Percentiles rank a stretch among this genome's conserved stretches.
Evolutionary conservation across 2,888 invertebrate genomes (phyloP).

Genomic region (Phaedon cochleariae): DNA sequence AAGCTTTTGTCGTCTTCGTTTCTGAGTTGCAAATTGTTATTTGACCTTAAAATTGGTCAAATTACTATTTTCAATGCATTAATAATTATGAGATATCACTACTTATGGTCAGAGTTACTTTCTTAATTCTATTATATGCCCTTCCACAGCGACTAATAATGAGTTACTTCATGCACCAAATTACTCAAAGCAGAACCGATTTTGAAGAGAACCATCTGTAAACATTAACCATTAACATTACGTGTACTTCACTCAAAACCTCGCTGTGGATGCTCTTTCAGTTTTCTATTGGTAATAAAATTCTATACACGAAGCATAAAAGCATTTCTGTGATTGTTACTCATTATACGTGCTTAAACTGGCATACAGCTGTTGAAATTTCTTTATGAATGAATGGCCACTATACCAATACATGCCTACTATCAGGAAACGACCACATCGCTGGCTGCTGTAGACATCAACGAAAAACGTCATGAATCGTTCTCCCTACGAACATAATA

Average conservation of each 20-base stretch:
- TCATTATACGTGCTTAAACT: constrained; percentile 15
- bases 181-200: not conserved
- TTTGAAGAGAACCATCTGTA: not conserved
- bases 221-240: not conserved
- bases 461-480: not conserved
- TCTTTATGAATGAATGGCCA: constrained; percentile 13
- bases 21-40: too few relatives aligned
- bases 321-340: constrained; percentile 19
- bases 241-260: not conserved
- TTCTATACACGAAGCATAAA: constrained; percentile 16
- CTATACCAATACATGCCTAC: not conserved
- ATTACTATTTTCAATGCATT: too few relatives aligned
- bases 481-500: not conserved
- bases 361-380: constrained; percentile 11
- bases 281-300: constrained; percentile 9
- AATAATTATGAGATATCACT: too few relatives aligned
- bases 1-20: too few relatives aligned
- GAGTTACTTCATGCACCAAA: not conserved
- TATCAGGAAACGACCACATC: constrained; percentile 7
- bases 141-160: not conserved
- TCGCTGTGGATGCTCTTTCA: not conserved
- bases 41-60: too few relatives aligned
- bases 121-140: not conserved
- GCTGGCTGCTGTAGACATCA: not conserved
- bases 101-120: not conserved